Evolutionary conservation across 2,797 vertebrate genomes (phyloP), one percentile per base, ranked within the genome.

Genomic region (Picus viridis): DNA sequence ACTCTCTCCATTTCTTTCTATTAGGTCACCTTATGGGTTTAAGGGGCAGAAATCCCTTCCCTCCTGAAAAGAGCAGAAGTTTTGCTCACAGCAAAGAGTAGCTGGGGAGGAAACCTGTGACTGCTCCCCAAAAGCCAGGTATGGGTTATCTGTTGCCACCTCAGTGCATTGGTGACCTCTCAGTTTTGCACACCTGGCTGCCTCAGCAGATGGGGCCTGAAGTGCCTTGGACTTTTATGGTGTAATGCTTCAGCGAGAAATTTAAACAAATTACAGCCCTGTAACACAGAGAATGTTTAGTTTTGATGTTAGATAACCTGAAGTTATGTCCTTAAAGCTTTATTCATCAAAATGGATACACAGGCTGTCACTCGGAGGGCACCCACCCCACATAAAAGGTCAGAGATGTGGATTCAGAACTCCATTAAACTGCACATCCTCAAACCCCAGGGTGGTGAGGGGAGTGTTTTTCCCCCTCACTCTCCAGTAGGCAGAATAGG

Each of bases 371-470:
- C 34, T 36, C 78, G 49, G 41, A 78, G 78, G 75, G 68, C 67
- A 51, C 39, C 26, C 1, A 4, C 74, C 58, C 67, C 75, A 54
- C 57, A 14, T 0, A 6, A 43, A 72, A 89, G 79, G 92, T 93
- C 84, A 54, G 86, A 41, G 59, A 32, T 26, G 56, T 54, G 77
- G 73, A 64, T 91, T 82, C 93, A 91, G 69, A 56, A 10, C 69
- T 68, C 53, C 51, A 7, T 75, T 39, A 79, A 77, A 39, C 53
- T 39, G 51, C 22, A 85, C 74, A 78, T 54, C 59, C 85, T 61
- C 39, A 57, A 19, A 41, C 24, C 27, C 4, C 7, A 56, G 16
- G 23, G 43, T 0, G 0, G 0, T 1, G 0, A 2, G 5, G 15
- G 6, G 2, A 3, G 0, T 12, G 45, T 22, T 70, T 73, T 73